Conservation (phyloP, 2,113 vertebrate genomes). For the Riparia riparia region DNA sequence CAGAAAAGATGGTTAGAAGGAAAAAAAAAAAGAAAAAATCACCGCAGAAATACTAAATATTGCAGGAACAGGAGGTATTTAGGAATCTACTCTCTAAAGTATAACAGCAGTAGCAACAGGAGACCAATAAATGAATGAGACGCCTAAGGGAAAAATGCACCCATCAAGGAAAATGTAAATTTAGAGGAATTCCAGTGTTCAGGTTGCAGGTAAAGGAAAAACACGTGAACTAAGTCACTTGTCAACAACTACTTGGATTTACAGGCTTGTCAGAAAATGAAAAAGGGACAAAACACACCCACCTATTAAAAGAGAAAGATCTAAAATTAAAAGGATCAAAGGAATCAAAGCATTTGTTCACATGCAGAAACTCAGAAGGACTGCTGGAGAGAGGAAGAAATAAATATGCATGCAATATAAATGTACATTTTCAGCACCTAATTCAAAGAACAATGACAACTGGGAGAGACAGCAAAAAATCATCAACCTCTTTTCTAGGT, state of each 20-base stretch:
- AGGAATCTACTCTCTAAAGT: background rate
- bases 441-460: background rate
- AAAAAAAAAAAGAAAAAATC: background rate
- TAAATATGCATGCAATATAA: background rate
- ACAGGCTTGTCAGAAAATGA: background rate
- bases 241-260: background rate
- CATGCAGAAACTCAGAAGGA: constrained; percentile 74
- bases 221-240: background rate
- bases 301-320: constrained; percentile 80
- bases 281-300: constrained; percentile 46
- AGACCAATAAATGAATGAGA: background rate
- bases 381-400: constrained; percentile 61
- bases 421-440: background rate
- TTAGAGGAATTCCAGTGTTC: background rate
- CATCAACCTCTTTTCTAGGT: background rate
- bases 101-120: background rate
- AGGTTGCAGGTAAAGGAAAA: background rate
- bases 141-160: background rate
- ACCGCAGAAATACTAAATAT: background rate
- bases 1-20: background rate
- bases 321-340: constrained; percentile 73
- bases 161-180: background rate
- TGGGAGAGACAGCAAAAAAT: background rate
- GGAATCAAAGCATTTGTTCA: constrained; percentile 56
- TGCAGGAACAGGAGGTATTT: background rate